A percentile compares a stretch with the other conserved stretches of the same genome.
These are phyloP conservation scores for Falco naumanni DNA, from an alignment of 2,797 vertebrate species.

Conservation along the genomic window DNA sequence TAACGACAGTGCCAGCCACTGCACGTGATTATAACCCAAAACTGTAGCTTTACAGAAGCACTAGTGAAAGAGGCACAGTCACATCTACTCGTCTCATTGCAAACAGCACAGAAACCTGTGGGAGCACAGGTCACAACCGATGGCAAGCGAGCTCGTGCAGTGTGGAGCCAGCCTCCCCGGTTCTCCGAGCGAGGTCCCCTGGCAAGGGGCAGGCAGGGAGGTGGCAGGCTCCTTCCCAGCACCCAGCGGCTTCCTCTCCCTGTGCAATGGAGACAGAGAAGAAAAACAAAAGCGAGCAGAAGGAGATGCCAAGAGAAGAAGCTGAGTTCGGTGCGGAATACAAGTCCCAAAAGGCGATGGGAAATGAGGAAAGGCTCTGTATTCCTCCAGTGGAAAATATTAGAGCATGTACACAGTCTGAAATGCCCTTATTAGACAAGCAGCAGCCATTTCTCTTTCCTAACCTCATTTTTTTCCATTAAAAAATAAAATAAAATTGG, in stretches of 20 bases:
- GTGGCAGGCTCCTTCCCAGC: background rate
- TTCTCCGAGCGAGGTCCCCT: background rate
- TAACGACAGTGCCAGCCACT: background rate
- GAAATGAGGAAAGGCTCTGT: conserved; percentile 30
- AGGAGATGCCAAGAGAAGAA: background rate
- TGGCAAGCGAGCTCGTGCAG: background rate
- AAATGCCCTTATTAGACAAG: conserved; percentile 9
- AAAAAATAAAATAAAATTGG: background rate
- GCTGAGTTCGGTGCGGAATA: background rate
- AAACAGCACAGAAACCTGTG: background rate
- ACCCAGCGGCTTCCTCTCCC: background rate
- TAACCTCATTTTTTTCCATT: conserved; percentile 35
- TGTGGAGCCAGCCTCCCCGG: fast-evolving
- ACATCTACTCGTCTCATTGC: background rate
- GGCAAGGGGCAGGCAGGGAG: background rate
- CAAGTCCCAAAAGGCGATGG: background rate
- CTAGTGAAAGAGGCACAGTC: background rate
- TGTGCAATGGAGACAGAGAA: background rate
- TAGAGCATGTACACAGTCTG: background rate
- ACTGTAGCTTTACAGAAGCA: background rate
- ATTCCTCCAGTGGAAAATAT: conserved; percentile 45
- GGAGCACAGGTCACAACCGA: background rate
- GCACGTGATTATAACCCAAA: background rate
- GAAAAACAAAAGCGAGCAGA: background rate
- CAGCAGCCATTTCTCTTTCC: conserved; percentile 15